Percentiles rank a stretch among this genome's conserved stretches.
These are phyloP conservation scores for Gasterosteus nipponicus DNA, from an alignment of 2,113 vertebrate species.

Conservation along the genomic window DNA sequence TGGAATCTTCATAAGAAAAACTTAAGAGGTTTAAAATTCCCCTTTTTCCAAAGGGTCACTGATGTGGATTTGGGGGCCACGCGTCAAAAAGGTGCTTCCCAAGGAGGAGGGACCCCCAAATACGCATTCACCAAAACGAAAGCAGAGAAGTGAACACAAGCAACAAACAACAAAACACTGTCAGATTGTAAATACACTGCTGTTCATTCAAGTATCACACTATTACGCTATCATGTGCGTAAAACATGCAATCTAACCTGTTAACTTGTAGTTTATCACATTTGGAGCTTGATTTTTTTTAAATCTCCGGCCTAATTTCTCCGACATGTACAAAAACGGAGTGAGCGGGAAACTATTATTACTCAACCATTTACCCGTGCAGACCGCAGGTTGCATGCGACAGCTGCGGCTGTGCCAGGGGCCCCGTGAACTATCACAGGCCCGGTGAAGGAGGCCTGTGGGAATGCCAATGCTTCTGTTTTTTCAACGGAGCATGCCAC, in stretches of 20 bases:
- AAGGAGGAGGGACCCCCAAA: conserved; percentile 79
- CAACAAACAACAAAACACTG: not conserved
- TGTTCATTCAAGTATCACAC: not conserved
- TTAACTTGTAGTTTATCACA: not conserved
- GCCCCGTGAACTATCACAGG: conserved; percentile 52
- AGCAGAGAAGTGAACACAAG: not conserved
- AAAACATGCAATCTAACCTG: not conserved
- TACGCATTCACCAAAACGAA: conserved; percentile 78
- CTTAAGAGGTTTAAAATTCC: not conserved
- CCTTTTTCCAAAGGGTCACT: no score
- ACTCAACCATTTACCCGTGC: conserved; percentile 16
- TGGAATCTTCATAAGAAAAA: not conserved
- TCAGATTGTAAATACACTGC: not conserved
- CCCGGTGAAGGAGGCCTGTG: conserved; percentile 33
- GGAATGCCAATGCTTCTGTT: conserved; percentile 68
- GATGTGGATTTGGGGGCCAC: conserved; percentile 52
- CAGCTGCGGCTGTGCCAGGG: conserved; percentile 57
- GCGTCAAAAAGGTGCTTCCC: conserved; percentile 82
- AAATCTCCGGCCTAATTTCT: not conserved
- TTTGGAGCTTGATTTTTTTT: not conserved
- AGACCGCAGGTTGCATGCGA: conserved; percentile 43
- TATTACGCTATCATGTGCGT: not conserved
- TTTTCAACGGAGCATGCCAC: conserved; percentile 26
- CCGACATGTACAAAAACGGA: conserved; percentile 7
- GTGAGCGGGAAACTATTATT: conserved; percentile 37